These are phyloP conservation scores for Zalophus californianus DNA, from an alignment of 2,797 vertebrate species.

Conservation along the genomic window DNA sequence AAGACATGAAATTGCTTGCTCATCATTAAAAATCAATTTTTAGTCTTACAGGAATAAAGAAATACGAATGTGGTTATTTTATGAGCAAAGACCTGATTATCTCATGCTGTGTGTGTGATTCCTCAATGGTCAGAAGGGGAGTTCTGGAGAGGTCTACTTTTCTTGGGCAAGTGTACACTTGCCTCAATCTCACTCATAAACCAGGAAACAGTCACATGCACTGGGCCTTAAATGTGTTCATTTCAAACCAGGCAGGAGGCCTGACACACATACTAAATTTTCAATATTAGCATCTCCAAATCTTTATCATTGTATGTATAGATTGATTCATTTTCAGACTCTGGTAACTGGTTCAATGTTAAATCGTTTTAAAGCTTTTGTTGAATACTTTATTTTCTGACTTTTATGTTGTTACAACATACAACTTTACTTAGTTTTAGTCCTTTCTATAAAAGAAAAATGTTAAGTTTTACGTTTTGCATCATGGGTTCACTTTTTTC, in stretches of 20 bases:
- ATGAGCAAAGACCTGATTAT: slow-evolving; percentile 72
- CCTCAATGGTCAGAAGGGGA: slow-evolving; percentile 36
- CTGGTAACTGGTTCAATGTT: not conserved
- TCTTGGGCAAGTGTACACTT: slow-evolving; percentile 65
- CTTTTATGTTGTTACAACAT: not conserved
- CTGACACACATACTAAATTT: slow-evolving; percentile 64
- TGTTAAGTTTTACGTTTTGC: slow-evolving; percentile 44
- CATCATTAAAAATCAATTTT: slow-evolving; percentile 76
- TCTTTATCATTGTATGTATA: not conserved
- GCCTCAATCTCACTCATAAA: slow-evolving; percentile 53
- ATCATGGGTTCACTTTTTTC: not conserved
- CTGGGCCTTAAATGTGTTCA: slow-evolving; percentile 64
- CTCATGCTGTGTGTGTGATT: slow-evolving; percentile 70
- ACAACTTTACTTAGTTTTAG: slow-evolving; percentile 21
- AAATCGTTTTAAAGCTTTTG: slow-evolving; percentile 15
- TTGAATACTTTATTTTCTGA: slow-evolving; percentile 54
- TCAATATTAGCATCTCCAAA: slow-evolving; percentile 30
- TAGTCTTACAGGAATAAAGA: slow-evolving; percentile 57
- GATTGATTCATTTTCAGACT: slow-evolving; percentile 39
- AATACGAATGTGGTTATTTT: slow-evolving; percentile 56
- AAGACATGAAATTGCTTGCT: slow-evolving; percentile 62
- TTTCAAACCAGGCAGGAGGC: slow-evolving; percentile 54
- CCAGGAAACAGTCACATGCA: slow-evolving; percentile 14
- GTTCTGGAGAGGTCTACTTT: slow-evolving; percentile 74
- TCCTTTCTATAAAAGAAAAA: slow-evolving; percentile 56